These are phyloP conservation scores for Propithecus coquereli DNA, from an alignment of 2,113 vertebrate genomes.

Conservation along the genomic window DNA sequence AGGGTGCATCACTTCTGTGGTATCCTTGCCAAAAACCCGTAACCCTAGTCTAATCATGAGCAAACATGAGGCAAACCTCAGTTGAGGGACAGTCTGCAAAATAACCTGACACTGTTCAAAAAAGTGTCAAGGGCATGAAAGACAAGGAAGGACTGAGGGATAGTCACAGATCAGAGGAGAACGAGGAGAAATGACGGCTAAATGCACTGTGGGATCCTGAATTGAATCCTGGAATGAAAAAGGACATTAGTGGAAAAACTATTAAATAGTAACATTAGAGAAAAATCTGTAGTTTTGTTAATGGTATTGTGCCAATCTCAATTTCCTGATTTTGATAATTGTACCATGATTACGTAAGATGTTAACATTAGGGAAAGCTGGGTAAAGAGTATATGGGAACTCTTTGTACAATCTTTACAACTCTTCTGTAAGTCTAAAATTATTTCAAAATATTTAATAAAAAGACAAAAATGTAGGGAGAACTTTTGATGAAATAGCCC, in stretches of 20 bases:
- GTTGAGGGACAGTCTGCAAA: background rate
- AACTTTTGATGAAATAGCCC: background rate
- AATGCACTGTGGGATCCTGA: background rate
- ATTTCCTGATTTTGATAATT: background rate
- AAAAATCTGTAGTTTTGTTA: background rate
- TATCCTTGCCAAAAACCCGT: background rate
- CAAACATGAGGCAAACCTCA: background rate
- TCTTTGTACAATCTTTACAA: background rate
- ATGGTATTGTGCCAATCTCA: background rate
- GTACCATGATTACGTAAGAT: background rate
- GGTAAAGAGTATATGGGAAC: background rate
- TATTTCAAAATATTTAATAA: background rate
- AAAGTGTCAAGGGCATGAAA: background rate
- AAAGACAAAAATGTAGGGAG: background rate
- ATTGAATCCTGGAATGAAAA: background rate
- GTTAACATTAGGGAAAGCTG: background rate
- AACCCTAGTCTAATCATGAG: background rate
- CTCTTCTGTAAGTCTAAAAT: constrained; percentile 17
- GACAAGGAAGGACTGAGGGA: background rate
- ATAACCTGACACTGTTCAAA: background rate
- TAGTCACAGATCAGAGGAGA: background rate
- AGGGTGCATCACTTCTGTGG: background rate
- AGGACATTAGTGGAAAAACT: background rate
- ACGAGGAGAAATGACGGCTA: background rate
- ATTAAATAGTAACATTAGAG: background rate